These are phyloP conservation scores for Rotaria socialis DNA, from an alignment of 2,888 invertebrate genomes.

Conservation along the genomic window DNA sequence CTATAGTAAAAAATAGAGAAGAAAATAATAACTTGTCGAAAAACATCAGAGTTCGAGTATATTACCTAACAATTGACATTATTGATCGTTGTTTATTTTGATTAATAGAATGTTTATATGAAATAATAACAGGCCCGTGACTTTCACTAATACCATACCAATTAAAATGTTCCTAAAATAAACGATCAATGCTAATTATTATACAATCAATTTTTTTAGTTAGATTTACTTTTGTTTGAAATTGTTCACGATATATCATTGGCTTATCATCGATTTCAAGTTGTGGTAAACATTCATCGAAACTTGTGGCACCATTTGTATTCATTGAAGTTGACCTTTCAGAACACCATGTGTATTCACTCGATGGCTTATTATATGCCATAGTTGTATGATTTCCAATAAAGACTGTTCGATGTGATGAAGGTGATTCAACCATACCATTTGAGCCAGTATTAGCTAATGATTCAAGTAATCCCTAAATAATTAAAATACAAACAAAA, in stretches of 20 bases:
- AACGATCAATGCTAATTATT: not conserved
- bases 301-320: not conserved
- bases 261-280: slow-evolving; percentile 32
- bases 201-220: not conserved
- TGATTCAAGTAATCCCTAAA: not conserved
- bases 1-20: not conserved
- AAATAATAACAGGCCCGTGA: slow-evolving; percentile 17
- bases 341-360: not conserved
- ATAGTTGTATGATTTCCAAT: not conserved
- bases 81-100: slow-evolving; percentile 1
- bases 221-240: not conserved
- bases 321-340: not conserved
- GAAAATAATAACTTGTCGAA: not conserved
- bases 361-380: not conserved
- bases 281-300: slow-evolving; percentile 13
- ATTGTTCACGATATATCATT: slow-evolving; percentile 19
- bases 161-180: slow-evolving; percentile 34
- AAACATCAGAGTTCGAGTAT: not conserved
- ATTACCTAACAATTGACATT: slow-evolving; percentile 28
- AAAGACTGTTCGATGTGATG: not conserved
- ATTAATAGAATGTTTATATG: slow-evolving; percentile 31
- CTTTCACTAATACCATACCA: slow-evolving; percentile 34
- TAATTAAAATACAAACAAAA: not conserved
- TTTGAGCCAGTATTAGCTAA: not conserved
- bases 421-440: not conserved